These are phyloP conservation scores for Microtus montanus DNA, from an alignment of 2,113 vertebrate genomes.

Conservation along the genomic window DNA sequence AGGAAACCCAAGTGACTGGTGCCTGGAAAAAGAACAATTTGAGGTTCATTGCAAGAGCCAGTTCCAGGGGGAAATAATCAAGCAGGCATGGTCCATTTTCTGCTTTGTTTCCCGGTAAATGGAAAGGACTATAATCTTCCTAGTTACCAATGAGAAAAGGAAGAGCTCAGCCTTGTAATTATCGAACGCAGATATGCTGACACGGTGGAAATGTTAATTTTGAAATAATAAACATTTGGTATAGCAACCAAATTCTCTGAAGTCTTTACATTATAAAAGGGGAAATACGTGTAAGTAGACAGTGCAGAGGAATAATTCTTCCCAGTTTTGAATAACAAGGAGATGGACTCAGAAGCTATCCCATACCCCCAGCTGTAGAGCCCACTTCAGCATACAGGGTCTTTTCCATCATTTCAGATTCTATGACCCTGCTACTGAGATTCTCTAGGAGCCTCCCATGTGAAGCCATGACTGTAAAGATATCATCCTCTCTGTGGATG, in stretches of 20 bases:
- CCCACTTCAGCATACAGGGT: neutral
- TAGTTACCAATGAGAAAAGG: neutral
- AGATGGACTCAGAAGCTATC: neutral
- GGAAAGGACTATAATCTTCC: neutral
- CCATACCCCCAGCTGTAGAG: neutral
- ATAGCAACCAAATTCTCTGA: neutral
- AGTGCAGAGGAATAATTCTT: neutral
- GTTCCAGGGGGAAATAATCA: slow-evolving; percentile 29
- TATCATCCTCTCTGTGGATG: neutral
- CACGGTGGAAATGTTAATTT: neutral
- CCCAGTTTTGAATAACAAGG: neutral
- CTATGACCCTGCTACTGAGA: neutral
- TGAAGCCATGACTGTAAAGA: neutral
- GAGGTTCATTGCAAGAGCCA: slow-evolving; percentile 28
- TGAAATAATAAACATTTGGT: neutral
- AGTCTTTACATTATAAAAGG: slow-evolving; percentile 10
- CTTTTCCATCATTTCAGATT: neutral
- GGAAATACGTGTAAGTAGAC: neutral
- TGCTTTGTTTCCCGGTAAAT: slow-evolving; percentile 47
- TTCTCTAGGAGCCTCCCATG: neutral
- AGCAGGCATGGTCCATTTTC: slow-evolving; percentile 7
- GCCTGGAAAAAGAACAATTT: slow-evolving; percentile 26
- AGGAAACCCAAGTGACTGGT: slow-evolving; percentile 48
- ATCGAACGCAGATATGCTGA: neutral
- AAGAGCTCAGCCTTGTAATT: neutral